Evolutionary conservation across 2,113 vertebrate species (phyloP).

Genomic region (Rhodinocichla rosea): DNA sequence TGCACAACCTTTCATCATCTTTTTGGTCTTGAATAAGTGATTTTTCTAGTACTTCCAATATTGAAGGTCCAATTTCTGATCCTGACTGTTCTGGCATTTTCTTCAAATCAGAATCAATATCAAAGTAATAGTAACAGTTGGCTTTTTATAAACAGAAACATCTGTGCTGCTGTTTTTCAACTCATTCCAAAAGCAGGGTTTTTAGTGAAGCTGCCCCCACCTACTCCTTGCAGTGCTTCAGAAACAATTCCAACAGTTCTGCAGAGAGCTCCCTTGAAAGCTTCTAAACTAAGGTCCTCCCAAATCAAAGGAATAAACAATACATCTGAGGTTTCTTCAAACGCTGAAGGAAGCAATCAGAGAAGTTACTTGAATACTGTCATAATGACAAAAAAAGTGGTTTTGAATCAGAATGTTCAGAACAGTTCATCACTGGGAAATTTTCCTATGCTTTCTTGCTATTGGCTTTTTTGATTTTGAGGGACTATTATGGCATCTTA

Average conservation of each 20-base stretch:
- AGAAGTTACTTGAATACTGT: not conserved
- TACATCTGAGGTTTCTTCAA: not conserved
- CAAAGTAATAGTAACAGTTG: not conserved
- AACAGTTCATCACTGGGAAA: not conserved
- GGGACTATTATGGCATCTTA: not conserved
- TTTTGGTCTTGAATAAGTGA: not conserved
- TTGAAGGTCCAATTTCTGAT: not conserved
- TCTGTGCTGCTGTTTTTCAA: not conserved
- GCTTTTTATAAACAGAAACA: not conserved
- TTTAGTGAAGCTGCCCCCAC: not conserved
- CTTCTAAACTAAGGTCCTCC: not conserved
- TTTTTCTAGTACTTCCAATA: not conserved
- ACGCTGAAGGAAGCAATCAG: not conserved
- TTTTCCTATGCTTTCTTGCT: not conserved
- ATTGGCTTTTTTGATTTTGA: not conserved
- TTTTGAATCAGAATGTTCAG: not conserved
- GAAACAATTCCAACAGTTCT: not conserved
- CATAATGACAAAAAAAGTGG: not conserved
- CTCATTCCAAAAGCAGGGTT: not conserved
- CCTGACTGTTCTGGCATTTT: not conserved
- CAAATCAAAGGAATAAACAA: constrained; percentile 3
- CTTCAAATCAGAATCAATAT: not conserved
- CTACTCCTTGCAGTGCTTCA: not conserved
- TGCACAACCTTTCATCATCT: not conserved
- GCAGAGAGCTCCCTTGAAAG: not conserved